Conservation (phyloP, 2,888 invertebrate genomes). For the Leucophenga montana region DNA sequence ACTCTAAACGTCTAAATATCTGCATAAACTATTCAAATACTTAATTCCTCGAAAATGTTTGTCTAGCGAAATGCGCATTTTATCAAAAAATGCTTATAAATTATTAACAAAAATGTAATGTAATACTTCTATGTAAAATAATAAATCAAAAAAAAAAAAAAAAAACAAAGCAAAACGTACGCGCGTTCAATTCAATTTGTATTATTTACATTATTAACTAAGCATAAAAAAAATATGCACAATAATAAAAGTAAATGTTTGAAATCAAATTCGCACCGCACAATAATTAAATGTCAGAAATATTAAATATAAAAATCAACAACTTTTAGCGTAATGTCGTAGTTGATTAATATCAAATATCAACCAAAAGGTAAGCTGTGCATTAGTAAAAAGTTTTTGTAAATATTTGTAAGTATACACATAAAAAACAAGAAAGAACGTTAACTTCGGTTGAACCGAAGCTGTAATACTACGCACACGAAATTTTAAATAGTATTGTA, state of each 20-base stretch:
- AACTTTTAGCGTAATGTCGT: conserved; percentile 29
- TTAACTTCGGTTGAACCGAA: too few relatives aligned
- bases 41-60: not conserved
- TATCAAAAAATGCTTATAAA: too few relatives aligned
- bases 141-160: conserved; percentile 33
- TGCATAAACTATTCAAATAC: not conserved
- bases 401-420: too few relatives aligned
- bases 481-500: too few relatives aligned
- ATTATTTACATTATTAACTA: not conserved
- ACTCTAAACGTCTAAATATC: not conserved
- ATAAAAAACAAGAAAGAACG: too few relatives aligned
- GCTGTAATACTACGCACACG: too few relatives aligned
- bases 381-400: too few relatives aligned
- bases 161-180: conserved; percentile 51
- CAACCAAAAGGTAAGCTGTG: conserved; percentile 38
- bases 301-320: conserved; percentile 34
- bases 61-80: not conserved
- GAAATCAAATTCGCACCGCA: conserved; percentile 17
- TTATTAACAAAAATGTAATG: not conserved
- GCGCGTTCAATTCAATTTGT: conserved; percentile 44
- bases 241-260: conserved; percentile 8
- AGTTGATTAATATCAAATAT: not conserved
- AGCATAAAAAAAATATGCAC: conserved; percentile 25
- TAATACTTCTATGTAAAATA: not conserved
- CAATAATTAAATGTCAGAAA: conserved; percentile 18